phyloP scores from a whole-genome alignment of 2,113 vertebrate genomes.

The Cephalopholis sonnerati region DNA sequence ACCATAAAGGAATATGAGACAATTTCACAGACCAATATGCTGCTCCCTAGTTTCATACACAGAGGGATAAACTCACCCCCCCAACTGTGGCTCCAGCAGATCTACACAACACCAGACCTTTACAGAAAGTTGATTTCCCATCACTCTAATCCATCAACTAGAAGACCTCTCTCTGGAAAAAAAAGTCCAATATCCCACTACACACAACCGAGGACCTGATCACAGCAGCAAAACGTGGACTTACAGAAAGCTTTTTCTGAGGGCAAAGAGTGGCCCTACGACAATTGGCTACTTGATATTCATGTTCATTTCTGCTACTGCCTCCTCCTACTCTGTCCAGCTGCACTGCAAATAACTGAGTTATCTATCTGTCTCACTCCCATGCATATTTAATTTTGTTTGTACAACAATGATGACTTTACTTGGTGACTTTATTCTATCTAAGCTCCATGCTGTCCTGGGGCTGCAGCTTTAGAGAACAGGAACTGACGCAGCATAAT shows the following conservation, averaged over 20 bases:
- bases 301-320: conserved; percentile 24
- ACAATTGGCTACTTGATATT: conserved; percentile 35
- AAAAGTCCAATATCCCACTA: conserved; percentile 20
- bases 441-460: conserved; percentile 32
- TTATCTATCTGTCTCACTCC: conserved; percentile 8
- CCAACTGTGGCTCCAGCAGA: conserved; percentile 10
- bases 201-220: conserved; percentile 12
- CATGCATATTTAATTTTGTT: conserved; percentile 70
- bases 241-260: conserved; percentile 18
- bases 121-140: conserved; percentile 4
- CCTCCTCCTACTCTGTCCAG: conserved; percentile 7
- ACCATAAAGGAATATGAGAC: conserved; percentile 14
- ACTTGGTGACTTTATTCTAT: conserved; percentile 44
- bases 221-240: conserved; percentile 25
- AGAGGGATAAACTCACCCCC: neutral
- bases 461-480: conserved; percentile 25
- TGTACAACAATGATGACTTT: conserved; percentile 51
- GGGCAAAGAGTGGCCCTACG: conserved; percentile 3
- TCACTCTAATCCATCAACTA: conserved; percentile 22
- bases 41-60: conserved; percentile 9
- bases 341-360: conserved; percentile 34
- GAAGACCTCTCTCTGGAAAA: conserved; percentile 2
- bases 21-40: conserved; percentile 7
- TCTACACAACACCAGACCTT: neutral
- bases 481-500: conserved; percentile 31